Conservation (phyloP, 2,888 invertebrate genomes). For the Clepsis dumicolana region DNA sequence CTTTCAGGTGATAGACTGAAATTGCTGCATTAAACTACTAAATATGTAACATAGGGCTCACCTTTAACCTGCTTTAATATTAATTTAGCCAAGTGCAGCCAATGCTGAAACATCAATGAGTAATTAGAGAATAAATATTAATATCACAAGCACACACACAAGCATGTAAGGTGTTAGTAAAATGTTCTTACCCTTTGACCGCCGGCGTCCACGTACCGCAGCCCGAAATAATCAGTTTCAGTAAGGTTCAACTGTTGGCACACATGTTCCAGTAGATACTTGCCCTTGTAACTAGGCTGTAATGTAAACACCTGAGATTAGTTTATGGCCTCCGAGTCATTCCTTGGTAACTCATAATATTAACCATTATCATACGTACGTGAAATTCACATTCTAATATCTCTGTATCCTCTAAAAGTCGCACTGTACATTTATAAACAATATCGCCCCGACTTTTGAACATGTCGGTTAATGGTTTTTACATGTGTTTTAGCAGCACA, state of each 20-base stretch:
- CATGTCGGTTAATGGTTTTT: constrained; percentile 68
- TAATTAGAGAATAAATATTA: no score
- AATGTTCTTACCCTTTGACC: constrained; percentile 92
- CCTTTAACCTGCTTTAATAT: constrained; percentile 97
- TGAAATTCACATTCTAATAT: constrained; percentile 97
- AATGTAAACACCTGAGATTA: constrained; percentile 59
- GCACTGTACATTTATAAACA: constrained; percentile 94
- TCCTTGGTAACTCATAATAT: constrained; percentile 13
- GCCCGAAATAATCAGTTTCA: constrained; percentile 97
- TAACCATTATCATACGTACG: constrained; percentile 62
- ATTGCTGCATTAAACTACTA: background rate
- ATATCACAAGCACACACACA: no score
- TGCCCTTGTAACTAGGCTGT: constrained; percentile 95
- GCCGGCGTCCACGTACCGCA: constrained; percentile 95
- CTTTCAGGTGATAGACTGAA: background rate
- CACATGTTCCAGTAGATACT: constrained; percentile 95
- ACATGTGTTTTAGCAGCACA: constrained; percentile 34
- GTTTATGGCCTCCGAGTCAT: constrained; percentile 2
- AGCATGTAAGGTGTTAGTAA: background rate
- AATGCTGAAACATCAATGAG: constrained; percentile 90
- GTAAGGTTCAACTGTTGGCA: constrained; percentile 96
- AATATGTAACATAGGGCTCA: constrained; percentile 63
- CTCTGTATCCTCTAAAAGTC: constrained; percentile 95
- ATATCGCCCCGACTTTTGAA: constrained; percentile 91
- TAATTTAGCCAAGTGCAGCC: constrained; percentile 96